Evolutionary conservation across 23 tunicate species (phyloP), one percentile per base, ranked within the genome.

Genomic region (Ascidia mentula): DNA sequence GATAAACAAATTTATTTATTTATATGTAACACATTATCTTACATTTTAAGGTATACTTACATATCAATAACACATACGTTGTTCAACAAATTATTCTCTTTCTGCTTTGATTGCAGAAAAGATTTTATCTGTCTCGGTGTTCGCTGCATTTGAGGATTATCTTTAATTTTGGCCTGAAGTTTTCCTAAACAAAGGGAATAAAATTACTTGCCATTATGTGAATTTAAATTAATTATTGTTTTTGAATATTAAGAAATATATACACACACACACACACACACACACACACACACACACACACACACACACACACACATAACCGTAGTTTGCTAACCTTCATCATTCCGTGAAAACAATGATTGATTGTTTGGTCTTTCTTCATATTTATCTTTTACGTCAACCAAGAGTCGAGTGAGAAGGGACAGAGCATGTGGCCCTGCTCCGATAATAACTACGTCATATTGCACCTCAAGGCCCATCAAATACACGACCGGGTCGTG

Each of bases 341-440:
- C n/a, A n/a, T 26, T 70, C 18, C 32, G 2, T 3, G 6, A 34
- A 70, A 70, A 70, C 8, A 70, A 36, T 70, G 4, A 17, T 70
- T 34, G n/a, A 18, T 70, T 70, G 39, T 33, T 32, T 18, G 74
- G 74, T 34, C 74, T 9, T 70, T 70, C 74, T 18, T 70, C 74
- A 20, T 70, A 70, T 20, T 70, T 70, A 70, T 70, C 74, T 3
- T 33, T n/a, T 2, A 70, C 74, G 37, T 82, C 87, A 26, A 32
- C 87, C 22, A 82, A 69, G 18, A 77, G 87, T 1, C 87, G 59
- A 28, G 75, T 82, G 71, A 72, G 72, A 53, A 72, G 8, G 30
- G 60, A 0, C 18, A 7, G 53, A 34, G 70, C 38, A 0, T 38
- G 40, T 38, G 46, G 40, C 18, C 31, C 59, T 32, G 38, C 38